Base-by-base conservation (phyloP, 2,797 vertebrate species). In the Cichlasoma orientale region DNA sequence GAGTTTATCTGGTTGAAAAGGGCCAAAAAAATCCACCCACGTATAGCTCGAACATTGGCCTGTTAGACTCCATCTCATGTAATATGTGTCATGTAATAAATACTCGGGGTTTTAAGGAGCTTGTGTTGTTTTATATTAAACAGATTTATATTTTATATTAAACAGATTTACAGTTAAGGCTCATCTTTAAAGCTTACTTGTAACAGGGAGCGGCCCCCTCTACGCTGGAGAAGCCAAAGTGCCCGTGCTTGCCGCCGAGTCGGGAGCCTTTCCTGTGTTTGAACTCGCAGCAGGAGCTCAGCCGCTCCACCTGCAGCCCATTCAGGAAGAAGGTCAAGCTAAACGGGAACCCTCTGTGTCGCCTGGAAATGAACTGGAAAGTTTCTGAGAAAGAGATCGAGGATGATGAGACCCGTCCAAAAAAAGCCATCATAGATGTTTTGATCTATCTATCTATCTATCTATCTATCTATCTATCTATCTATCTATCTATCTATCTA, bases 231-330 rank as follows among this genome's bases (percentile, higher is more conserved):
- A 99, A 94, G 59, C 95, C 95, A 18, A 99, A 99, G 92, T 97
- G 95, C 31, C 96, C 96, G 13, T 95, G 92, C 25, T 92, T 96
- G 88, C 97, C 96, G 1, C 96, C 96, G 0, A 97, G 95, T 33
- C 95, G 90, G 57, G 96, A 88, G 4, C 94, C 95, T 80, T 94
- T 96, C 76, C 96, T 96, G 80, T 97, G 96, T 75, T 96, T 97
- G 89, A 96, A 98, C 94, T 99, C 98, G 4, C 98, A 99, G 94
- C 98, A 99, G 27, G 97, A 98, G 91, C 98, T 99, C 79, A 99
- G 89, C 36, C 98, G 95, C 85, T 97, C 97, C 56, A 98, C 96
- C 88, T 97, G 97, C 2, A 99, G 93, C 56, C 97, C 97, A 0
- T 98, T 98, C 83, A 99, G 92, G 87, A 94, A 98, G 91, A 99